These are phyloP conservation scores for Hylaeus anthracinus DNA, from an alignment of 1,140 invertebrate species.

Conservation along the genomic window DNA sequence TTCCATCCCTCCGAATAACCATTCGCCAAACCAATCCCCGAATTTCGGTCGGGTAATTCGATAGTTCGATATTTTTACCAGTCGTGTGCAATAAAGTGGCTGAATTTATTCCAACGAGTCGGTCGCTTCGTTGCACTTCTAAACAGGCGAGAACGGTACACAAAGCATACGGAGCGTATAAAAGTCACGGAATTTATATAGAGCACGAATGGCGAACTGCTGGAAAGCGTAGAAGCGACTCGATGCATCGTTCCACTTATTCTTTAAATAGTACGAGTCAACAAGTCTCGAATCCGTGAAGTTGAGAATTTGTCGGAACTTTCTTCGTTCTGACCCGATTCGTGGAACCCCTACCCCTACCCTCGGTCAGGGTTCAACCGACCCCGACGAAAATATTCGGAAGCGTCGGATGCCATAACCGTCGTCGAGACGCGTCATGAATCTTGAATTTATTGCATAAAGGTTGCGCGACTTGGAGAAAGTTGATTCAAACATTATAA, in stretches of 20 bases:
- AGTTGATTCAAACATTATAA: too few relatives aligned
- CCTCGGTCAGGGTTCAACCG: not conserved
- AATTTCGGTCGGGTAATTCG: not conserved
- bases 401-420: not conserved
- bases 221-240: not conserved
- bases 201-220: not conserved
- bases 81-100: not conserved
- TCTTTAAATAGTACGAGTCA: conserved; percentile 49
- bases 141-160: not conserved
- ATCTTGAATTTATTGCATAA: conserved; percentile 9
- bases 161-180: not conserved
- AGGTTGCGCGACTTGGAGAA: conserved; percentile 6
- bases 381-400: conserved; percentile 28
- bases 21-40: too few relatives aligned
- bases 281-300: conserved; percentile 30
- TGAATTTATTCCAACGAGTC: not conserved
- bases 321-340: conserved; percentile 32
- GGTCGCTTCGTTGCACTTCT: not conserved
- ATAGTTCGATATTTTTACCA: not conserved
- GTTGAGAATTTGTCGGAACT: conserved; percentile 37
- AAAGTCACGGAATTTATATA: conserved; percentile 27
- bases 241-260: conserved; percentile 36
- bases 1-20: too few relatives aligned
- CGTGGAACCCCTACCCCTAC: not conserved
- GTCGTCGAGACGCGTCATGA: not conserved